A percentile compares a stretch with the other conserved stretches of the same genome.
phyloP scores from a whole-genome alignment of 1,140 invertebrate genomes.

The Cepaea nemoralis region DNA sequence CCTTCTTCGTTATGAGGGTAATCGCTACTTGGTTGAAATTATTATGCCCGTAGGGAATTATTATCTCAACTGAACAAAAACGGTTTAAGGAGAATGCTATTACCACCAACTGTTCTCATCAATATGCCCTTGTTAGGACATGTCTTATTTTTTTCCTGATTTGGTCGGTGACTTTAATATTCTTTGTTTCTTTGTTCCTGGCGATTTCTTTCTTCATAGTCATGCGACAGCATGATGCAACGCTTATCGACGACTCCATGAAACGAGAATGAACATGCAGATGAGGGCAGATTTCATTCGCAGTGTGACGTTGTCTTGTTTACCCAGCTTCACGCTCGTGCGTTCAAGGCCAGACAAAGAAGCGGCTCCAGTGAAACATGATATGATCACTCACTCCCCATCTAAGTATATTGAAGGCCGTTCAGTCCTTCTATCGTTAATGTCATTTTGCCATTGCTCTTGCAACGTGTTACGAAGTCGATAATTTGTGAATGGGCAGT shows the following conservation, averaged over 20 bases:
- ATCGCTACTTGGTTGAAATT: not conserved
- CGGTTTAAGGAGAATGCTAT: not conserved
- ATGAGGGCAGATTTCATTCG: not conserved
- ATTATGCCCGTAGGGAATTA: not conserved
- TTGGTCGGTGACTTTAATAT: not conserved
- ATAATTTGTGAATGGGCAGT: not conserved
- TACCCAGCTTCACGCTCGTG: not conserved
- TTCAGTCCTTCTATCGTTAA: not conserved
- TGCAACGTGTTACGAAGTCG: not conserved
- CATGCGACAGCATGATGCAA: not conserved
- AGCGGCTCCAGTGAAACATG: not conserved
- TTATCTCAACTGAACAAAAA: not conserved
- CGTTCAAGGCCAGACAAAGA: not conserved
- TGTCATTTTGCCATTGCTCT: not conserved
- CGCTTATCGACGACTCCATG: not conserved
- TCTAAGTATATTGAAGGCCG: not conserved
- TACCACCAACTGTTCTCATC: not conserved
- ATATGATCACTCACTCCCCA: not conserved
- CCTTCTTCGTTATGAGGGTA: not conserved
- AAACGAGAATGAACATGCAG: not conserved
- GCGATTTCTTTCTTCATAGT: not conserved
- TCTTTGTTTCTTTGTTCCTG: constrained; percentile 7
- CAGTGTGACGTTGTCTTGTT: not conserved
- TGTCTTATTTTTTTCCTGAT: not conserved
- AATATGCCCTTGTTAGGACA: not conserved